Evolutionary conservation across 2,888 invertebrate genomes (phyloP).

Genomic region (Lysandra coridon): DNA sequence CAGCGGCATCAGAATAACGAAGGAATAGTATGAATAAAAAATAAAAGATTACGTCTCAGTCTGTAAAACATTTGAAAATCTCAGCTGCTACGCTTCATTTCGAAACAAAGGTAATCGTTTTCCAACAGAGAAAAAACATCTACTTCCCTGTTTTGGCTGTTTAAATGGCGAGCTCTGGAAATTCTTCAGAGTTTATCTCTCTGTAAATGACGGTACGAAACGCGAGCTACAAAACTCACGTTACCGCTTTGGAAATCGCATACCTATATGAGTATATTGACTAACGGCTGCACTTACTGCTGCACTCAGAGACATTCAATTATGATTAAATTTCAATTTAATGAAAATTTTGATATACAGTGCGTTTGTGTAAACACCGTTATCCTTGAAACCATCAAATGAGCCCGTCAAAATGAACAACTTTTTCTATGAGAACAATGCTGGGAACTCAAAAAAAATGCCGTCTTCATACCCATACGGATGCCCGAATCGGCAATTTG

Average conservation of each 20-base stretch:
- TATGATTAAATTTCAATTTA: too few species aligned
- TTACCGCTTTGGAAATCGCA: background rate
- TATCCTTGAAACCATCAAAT: too few species aligned
- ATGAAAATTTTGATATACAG: too few species aligned
- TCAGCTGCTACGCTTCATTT: background rate
- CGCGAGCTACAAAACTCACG: background rate
- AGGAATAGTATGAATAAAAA: background rate
- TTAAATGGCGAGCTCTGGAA: background rate
- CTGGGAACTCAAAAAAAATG: too few species aligned
- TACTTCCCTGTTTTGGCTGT: background rate
- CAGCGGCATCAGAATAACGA: background rate
- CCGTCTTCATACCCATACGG: too few species aligned
- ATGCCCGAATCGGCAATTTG: too few species aligned
- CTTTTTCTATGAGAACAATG: too few species aligned
- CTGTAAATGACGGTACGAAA: background rate
- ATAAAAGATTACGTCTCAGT: background rate
- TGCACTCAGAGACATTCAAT: too few species aligned
- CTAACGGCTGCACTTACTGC: too few species aligned
- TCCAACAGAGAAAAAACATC: constrained; percentile 5
- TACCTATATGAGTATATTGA: background rate
- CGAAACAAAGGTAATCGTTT: background rate
- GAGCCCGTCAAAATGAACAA: too few species aligned
- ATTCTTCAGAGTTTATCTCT: background rate
- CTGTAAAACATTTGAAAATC: background rate
- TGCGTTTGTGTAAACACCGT: too few species aligned